phyloP scores from a whole-genome alignment of 2,888 invertebrate genomes.

The Camponotus fellah region DNA sequence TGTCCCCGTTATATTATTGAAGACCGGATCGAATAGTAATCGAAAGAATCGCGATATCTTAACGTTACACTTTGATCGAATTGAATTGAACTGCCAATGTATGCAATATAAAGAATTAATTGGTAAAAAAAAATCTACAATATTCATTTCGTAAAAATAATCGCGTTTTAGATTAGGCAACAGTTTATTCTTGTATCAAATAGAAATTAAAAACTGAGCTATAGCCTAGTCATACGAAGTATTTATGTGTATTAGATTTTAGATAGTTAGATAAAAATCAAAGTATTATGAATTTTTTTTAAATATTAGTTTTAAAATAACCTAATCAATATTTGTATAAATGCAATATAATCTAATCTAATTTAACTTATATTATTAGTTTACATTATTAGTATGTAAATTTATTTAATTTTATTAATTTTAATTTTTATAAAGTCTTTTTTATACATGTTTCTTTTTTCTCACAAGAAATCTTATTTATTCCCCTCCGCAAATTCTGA shows the following conservation, averaged over 20 bases:
- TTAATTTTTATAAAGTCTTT: background rate
- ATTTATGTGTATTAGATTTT: background rate
- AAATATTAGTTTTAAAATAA: background rate
- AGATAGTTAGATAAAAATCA: background rate
- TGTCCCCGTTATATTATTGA: conserved; percentile 36
- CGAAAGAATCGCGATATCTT: conserved; percentile 32
- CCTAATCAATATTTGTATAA: background rate
- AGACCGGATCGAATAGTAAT: conserved; percentile 30
- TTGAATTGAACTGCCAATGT: background rate
- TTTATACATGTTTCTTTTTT: background rate
- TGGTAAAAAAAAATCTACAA: background rate
- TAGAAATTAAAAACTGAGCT: background rate
- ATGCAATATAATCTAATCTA: background rate
- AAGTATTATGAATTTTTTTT: background rate
- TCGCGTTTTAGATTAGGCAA: background rate
- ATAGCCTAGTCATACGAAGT: background rate
- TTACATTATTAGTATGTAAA: background rate
- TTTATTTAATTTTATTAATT: conserved; percentile 9
- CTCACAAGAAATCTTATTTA: background rate
- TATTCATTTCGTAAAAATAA: conserved; percentile 3
- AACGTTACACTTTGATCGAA: background rate
- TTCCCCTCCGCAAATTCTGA: background rate
- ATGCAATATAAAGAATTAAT: conserved; percentile 18
- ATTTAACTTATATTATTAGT: background rate
- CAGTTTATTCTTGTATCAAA: background rate